Evolutionary conservation across 1,140 invertebrate genomes (phyloP), one percentile per base, ranked within the genome.

Genomic region (Periplaneta americana): DNA sequence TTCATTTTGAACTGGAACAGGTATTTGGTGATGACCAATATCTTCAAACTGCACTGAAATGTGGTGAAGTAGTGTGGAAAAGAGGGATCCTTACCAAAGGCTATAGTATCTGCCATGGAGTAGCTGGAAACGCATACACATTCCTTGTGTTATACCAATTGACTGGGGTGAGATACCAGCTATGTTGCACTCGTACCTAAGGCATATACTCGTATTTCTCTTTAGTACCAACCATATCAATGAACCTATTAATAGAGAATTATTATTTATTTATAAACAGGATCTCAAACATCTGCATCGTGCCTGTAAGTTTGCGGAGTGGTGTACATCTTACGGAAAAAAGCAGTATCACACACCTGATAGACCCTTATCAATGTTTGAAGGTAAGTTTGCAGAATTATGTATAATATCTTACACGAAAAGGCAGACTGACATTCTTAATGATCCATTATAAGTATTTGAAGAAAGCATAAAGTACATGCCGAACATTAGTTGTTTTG

Each of bases 31-130:
- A 97, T 79, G 86, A 91, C 28, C 90, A 92, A 84, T 98, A 98
- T 88, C 86, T 97, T 75, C 86, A 94, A 84, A 91, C 91, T 77
- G 96, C 96, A 13, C 83, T 92, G 80, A 87, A 92, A 84, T 95
- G 93, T 86, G 94, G 92, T 28, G 93, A 97, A 80, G 91, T 96
- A 32, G 91, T 96, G 79, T 98, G 97, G 97, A 82, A 92, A 82
- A 88, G 96, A 84, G 97, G 97, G 37, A 86, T 98, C n/a, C 88
- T 97, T 22, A 93, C 90, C 83, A 98, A 98, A 89, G 97, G 97
- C 13, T 97, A 96, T 87, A 94, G 97, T 78, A 88, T 99, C 9
- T 98, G 98, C 87, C 97, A 99, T 87, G 98, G 98, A 3, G 93
- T 96, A 28, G 90, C 96, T 85, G 98, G 97, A 83, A 99, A 98